A percentile compares a stretch with the other conserved stretches of the same genome.
phyloP scores from a whole-genome alignment of 2,113 vertebrate species.

The Aegotheles bennettii region DNA sequence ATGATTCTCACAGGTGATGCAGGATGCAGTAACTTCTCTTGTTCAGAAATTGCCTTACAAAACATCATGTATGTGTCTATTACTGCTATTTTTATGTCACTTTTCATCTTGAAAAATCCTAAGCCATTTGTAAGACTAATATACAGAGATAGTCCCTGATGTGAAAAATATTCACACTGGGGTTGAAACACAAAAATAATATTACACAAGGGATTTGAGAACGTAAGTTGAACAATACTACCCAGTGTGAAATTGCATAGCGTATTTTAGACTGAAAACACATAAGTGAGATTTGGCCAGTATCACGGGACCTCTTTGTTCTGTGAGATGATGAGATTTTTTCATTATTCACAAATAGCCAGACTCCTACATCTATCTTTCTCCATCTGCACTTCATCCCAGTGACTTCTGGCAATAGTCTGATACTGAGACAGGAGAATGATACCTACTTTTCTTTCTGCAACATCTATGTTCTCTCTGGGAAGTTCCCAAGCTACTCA shows the following conservation, averaged over 20 bases:
- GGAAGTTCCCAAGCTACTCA: background rate
- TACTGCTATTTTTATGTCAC: background rate
- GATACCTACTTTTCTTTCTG: background rate
- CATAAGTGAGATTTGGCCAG: background rate
- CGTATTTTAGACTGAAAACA: background rate
- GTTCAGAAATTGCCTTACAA: background rate
- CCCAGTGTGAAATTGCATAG: background rate
- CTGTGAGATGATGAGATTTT: rapidly evolving
- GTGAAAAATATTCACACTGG: background rate
- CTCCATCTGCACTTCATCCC: background rate
- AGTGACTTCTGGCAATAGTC: background rate
- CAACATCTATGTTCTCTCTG: background rate
- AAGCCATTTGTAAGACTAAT: background rate
- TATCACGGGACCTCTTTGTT: background rate
- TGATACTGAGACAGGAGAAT: background rate
- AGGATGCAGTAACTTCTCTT: background rate
- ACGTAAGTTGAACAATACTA: background rate
- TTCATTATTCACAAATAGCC: background rate
- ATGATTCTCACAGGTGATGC: background rate
- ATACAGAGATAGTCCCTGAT: background rate
- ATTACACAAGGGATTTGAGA: background rate
- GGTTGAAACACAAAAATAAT: background rate
- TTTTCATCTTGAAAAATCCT: background rate
- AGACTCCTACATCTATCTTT: background rate
- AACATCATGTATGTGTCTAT: background rate